These are phyloP conservation scores for Danaus melanippus DNA, from an alignment of 1,140 invertebrate species.

Conservation along the genomic window DNA sequence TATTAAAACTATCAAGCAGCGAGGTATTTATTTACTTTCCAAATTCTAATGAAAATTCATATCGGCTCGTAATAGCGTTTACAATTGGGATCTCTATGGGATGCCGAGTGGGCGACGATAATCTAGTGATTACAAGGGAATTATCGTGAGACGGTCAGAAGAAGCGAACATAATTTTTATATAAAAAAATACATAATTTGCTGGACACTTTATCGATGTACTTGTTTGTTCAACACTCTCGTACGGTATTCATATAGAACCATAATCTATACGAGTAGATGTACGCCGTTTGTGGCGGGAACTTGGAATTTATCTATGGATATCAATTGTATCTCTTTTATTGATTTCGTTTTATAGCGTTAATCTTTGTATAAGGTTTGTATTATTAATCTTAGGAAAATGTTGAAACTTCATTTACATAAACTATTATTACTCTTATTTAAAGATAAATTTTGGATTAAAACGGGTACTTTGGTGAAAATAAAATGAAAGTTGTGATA, in stretches of 20 bases:
- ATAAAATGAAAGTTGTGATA: no score
- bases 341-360: no score
- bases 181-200: constrained; percentile 48
- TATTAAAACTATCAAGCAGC: constrained; percentile 21
- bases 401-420: no score
- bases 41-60: constrained; percentile 27
- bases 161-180: constrained; percentile 40
- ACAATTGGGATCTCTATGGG: constrained; percentile 34
- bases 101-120: constrained; percentile 44
- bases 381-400: no score
- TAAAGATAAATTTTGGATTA: no score
- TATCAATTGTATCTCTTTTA: constrained; percentile 2
- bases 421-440: no score
- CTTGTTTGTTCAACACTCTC: constrained; percentile 51
- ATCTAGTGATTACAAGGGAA: constrained; percentile 53
- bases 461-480: no score
- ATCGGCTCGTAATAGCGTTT: constrained; percentile 22
- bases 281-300: constrained; percentile 20
- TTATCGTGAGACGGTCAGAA: constrained; percentile 40
- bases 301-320: constrained; percentile 16
- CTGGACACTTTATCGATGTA: constrained; percentile 40
- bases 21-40: constrained; percentile 18
- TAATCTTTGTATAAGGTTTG: no score
- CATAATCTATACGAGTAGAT: constrained; percentile 30
- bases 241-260: constrained; percentile 41